Conservation (phyloP, 2,113 vertebrate genomes). For the Nettapus auritus region DNA sequence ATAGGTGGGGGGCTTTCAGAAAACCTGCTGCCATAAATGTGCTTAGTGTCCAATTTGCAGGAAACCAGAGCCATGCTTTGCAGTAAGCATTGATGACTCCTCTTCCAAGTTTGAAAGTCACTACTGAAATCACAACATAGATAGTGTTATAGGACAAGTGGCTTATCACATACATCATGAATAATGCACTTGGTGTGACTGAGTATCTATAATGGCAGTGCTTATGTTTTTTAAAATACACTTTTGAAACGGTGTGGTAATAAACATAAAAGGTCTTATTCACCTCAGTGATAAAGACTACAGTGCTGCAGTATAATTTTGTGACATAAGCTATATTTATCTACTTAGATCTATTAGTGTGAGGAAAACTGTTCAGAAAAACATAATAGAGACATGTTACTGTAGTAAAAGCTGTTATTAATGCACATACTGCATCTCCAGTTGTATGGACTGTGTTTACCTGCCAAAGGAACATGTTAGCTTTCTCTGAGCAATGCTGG, state of each 20-base stretch:
- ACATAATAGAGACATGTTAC: not conserved
- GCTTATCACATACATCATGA: not conserved
- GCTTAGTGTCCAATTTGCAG: not conserved
- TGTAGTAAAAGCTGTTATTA: conserved; percentile 33
- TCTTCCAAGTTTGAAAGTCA: not conserved
- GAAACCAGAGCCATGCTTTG: not conserved
- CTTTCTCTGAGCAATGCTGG: not conserved
- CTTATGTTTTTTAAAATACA: not conserved
- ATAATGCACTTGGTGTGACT: conserved; percentile 3
- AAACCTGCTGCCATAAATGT: not conserved
- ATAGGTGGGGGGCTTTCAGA: not conserved
- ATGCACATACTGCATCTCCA: conserved; percentile 9
- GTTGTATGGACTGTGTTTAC: not conserved
- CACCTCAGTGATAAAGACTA: conserved; percentile 17
- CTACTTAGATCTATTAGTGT: conserved; percentile 57
- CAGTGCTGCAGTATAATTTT: conserved; percentile 2
- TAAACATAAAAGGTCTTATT: conserved; percentile 32
- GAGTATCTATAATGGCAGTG: not conserved
- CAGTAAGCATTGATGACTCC: not conserved
- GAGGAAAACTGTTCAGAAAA: conserved; percentile 60
- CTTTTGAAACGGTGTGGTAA: conserved; percentile 12
- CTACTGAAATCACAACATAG: not conserved
- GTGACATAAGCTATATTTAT: conserved; percentile 49
- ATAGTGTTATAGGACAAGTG: not conserved
- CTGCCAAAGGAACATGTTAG: not conserved